phyloP scores from a whole-genome alignment of 2,888 invertebrate genomes.

The Thumatha senex region DNA sequence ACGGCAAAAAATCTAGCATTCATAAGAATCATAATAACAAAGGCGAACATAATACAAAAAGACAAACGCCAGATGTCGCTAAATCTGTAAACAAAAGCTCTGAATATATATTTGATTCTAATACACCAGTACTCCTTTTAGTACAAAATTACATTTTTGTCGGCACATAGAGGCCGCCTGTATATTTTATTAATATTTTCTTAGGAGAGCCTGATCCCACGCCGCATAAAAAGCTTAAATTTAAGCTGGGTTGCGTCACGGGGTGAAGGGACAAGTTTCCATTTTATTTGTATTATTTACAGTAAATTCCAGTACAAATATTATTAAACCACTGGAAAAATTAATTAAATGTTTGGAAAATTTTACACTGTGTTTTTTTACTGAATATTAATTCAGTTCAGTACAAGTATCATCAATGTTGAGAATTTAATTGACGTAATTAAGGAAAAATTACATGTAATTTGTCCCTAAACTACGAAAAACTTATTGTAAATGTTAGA shows the following conservation, averaged over 20 bases:
- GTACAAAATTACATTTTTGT: not conserved
- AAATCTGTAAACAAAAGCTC: not conserved
- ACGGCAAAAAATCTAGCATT: too few relatives aligned
- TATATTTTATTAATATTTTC: constrained; percentile 31
- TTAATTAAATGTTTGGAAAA: not conserved
- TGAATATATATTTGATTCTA: not conserved
- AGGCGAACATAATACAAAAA: too few relatives aligned
- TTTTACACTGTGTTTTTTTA: too few relatives aligned
- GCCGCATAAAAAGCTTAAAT: constrained; percentile 27
- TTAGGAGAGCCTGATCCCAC: constrained; percentile 11
- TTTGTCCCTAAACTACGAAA: too few relatives aligned
- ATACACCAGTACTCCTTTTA: not conserved
- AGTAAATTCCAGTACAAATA: not conserved
- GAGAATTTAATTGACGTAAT: too few relatives aligned
- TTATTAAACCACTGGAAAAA: not conserved
- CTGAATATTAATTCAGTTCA: too few relatives aligned
- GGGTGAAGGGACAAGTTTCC: constrained; percentile 13
- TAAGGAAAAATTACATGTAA: too few relatives aligned
- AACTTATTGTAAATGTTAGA: too few relatives aligned
- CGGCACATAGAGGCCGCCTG: constrained; percentile 6
- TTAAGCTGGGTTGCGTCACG: constrained; percentile 17
- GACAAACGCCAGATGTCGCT: not conserved
- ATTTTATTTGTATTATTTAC: constrained; percentile 2
- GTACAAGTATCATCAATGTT: too few relatives aligned
- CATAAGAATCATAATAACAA: not conserved